Conservation (phyloP, 2,113 vertebrate genomes). For the Halcyon senegalensis region DNA sequence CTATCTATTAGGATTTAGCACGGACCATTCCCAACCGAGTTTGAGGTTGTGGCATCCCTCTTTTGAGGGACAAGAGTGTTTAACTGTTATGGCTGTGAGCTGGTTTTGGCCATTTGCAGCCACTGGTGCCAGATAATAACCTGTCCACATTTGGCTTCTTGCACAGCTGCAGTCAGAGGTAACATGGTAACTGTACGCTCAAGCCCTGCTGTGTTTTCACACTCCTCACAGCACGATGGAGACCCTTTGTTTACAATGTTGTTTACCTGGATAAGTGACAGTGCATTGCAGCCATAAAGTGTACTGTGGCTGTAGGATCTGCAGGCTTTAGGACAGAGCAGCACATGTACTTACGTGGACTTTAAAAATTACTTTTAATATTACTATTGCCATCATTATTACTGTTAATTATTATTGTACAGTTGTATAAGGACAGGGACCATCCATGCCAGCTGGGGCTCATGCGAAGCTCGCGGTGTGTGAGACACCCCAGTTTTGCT, state of each 20-base stretch:
- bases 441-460: not conserved
- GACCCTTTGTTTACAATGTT: not conserved
- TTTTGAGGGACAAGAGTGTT: not conserved
- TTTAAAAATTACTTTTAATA: not conserved
- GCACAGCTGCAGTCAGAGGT: not conserved
- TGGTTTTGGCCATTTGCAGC: not conserved
- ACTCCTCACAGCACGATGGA: not conserved
- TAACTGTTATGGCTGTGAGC: not conserved
- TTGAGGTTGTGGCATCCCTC: not conserved
- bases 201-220: not conserved
- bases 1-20: not conserved
- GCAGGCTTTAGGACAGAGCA: not conserved
- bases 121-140: not conserved
- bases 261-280: not conserved
- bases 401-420: not conserved
- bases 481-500: not conserved
- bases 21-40: not conserved
- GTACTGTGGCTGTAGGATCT: not conserved
- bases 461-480: accelerated
- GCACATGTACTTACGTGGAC: not conserved
- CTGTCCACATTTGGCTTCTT: not conserved
- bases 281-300: not conserved
- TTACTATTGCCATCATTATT: not conserved
- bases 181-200: not conserved
- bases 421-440: not conserved